A percentile compares a stretch with the other conserved stretches of the same genome.
phyloP scores from a whole-genome alignment of 2,888 invertebrate species.

The Subacronicta megacephala region DNA sequence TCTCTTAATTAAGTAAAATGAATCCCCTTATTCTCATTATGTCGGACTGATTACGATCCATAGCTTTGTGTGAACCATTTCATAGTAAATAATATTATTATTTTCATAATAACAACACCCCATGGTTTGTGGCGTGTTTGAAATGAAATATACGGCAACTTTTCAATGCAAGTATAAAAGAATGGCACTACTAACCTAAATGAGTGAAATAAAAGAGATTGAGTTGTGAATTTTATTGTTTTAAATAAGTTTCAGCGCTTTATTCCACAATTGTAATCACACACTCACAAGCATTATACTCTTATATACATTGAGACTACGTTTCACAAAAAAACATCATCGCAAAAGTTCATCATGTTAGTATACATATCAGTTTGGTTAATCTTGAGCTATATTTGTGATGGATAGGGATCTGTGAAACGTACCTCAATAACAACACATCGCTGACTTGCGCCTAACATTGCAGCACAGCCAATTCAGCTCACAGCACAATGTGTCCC shows the following conservation, averaged over 20 bases:
- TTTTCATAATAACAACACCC: constrained; percentile 17
- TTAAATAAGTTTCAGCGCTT: constrained; percentile 51
- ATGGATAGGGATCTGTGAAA: no score
- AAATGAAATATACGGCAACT: background rate
- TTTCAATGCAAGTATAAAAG: constrained; percentile 3
- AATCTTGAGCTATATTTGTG: no score
- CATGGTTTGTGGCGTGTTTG: constrained; percentile 3
- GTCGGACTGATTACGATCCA: constrained; percentile 15
- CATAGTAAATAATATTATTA: constrained; percentile 12
- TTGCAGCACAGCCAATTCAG: constrained; percentile 89
- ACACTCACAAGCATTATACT: constrained; percentile 50
- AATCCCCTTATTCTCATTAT: background rate
- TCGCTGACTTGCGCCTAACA: constrained; percentile 57
- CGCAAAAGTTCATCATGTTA: no score
- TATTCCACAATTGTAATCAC: constrained; percentile 40
- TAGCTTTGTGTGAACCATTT: constrained; percentile 36
- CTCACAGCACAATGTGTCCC: constrained; percentile 88
- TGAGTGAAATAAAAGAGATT: constrained; percentile 39
- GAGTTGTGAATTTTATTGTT: constrained; percentile 33
- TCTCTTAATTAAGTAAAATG: no score
- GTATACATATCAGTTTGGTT: no score
- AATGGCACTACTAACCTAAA: constrained; percentile 44
- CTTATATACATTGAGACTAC: constrained; percentile 32
- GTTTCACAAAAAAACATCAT: constrained; percentile 38
- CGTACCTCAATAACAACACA: constrained; percentile 51